Base-by-base conservation (phyloP, 2,113 vertebrate species). In the Gadus macrocephalus region DNA sequence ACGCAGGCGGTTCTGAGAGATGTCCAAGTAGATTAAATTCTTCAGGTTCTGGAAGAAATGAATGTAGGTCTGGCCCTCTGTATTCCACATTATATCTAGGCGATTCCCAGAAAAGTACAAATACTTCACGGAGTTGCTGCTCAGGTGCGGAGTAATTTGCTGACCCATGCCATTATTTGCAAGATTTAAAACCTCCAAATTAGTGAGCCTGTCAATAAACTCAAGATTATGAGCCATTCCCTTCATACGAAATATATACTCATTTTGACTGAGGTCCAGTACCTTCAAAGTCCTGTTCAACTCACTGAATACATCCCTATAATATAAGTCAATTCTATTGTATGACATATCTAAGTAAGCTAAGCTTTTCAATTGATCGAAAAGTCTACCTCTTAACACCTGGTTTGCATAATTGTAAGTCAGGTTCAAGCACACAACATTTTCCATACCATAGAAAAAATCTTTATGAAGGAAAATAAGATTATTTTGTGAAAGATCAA, bases 321-420 rank as follows among this genome's bases (percentile, higher is more conserved):
- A 81, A 77, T 93, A 94, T 53, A 94, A 78, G 81, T 94, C 92
- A 76, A 94, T 87, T 61, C 92, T 88, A 56, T 94, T 94, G 81
- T 89, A 75, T 1, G 92, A 89, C 84, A 94, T 80, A 73, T 92
- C 85, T 62, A 94, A 87, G 71, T 83, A 90, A 17, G 62, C 42
- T 61, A 94, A 70, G 2, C 87, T 84, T 53, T 55, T 86, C 71
- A 92, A 66, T n/a, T 3, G 28, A 1, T n/a, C 0, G 73, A 94
- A 94, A 17, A 86, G 56, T 0, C 69, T 75, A 1, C 71, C 60
- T 25, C 70, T 87, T 58, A 93, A 64, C 11, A 89, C 35, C 65
- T 93, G 90, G 66, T 83, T 93, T 72, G 93, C 90, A 76, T 93
- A 94, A 80, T 94, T 94, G 69, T 79, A 87, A 25, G 92, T 93